These are phyloP conservation scores for Thereva unica DNA, from an alignment of 2,888 invertebrate genomes.

Conservation along the genomic window DNA sequence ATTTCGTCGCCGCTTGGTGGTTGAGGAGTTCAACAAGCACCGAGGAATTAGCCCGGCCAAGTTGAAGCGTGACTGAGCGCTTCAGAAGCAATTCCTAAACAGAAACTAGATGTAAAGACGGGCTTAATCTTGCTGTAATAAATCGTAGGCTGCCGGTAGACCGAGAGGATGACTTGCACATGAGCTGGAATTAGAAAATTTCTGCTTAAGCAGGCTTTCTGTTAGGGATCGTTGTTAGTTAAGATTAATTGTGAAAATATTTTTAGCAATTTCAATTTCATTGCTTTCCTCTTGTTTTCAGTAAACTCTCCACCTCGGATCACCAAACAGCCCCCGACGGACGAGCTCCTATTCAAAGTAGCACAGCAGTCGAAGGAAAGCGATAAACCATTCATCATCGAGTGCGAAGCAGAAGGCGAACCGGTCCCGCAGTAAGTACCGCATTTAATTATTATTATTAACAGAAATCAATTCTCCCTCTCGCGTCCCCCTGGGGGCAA, in stretches of 20 bases:
- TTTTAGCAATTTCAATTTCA: conserved; percentile 17
- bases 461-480: not conserved
- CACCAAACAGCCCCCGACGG: conserved; percentile 88
- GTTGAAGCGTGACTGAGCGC: no score
- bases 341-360: conserved; percentile 90
- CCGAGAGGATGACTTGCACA: no score
- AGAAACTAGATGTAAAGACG: no score
- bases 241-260: not conserved
- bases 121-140: no score
- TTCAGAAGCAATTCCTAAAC: no score
- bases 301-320: conserved; percentile 90
- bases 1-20: no score
- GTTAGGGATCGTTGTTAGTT: no score
- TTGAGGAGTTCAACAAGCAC: no score
- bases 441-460: conserved; percentile 18
- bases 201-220: no score
- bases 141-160: no score
- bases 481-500: not conserved
- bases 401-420: conserved; percentile 95
- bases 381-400: conserved; percentile 92
- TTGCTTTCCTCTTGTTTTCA: conserved; percentile 52
- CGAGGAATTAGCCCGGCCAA: no score
- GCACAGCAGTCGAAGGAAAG: conserved; percentile 79
- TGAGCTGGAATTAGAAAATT: no score
- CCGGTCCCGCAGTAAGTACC: conserved; percentile 85